phyloP scores from a whole-genome alignment of 2,113 vertebrate genomes.

The Colossoma macropomum region DNA sequence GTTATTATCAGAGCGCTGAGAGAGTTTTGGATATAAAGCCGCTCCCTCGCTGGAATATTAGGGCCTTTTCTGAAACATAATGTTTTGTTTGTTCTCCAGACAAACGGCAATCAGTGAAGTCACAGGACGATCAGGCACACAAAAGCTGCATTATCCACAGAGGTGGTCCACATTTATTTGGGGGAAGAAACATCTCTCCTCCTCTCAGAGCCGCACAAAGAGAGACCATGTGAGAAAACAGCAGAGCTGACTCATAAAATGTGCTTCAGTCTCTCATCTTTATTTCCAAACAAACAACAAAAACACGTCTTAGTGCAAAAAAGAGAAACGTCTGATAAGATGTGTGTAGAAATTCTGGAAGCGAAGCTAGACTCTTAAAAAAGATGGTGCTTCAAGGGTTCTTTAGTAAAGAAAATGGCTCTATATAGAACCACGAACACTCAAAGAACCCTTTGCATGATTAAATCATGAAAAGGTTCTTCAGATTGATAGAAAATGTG shows the following conservation, averaged over 20 bases:
- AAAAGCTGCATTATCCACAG: slow-evolving; percentile 54
- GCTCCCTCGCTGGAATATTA: slow-evolving; percentile 14
- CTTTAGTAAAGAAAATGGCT: no score
- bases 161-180: slow-evolving; percentile 31
- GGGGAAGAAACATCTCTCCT: neutral
- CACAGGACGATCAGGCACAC: slow-evolving; percentile 59
- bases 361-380: no score
- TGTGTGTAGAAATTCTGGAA: neutral
- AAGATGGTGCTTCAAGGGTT: no score
- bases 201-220: neutral
- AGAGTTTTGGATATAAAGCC: neutral
- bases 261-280: neutral
- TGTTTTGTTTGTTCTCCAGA: slow-evolving; percentile 61
- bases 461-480: no score
- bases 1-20: neutral
- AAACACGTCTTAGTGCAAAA: neutral
- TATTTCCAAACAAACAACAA: slow-evolving; percentile 1
- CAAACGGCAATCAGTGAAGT: slow-evolving; percentile 53
- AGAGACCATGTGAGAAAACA: neutral
- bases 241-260: neutral
- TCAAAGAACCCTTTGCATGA: no score
- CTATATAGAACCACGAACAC: no score
- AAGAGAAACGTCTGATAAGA: neutral
- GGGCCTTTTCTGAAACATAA: slow-evolving; percentile 45
- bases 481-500: no score